These are phyloP conservation scores for Lysandra coridon DNA, from an alignment of 2,888 invertebrate species.

Conservation along the genomic window DNA sequence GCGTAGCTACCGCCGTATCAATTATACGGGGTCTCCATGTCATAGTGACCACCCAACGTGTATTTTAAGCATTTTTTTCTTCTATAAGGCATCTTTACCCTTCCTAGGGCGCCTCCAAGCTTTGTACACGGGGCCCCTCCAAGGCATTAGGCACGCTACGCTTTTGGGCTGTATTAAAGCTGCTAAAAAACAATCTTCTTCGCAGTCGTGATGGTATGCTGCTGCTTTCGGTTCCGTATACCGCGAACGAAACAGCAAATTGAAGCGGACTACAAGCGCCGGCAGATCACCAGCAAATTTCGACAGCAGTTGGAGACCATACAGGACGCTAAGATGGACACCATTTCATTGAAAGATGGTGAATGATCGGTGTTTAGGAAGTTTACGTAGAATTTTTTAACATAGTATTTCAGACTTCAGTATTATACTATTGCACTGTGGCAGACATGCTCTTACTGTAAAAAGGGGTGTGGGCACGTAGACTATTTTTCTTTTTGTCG, in stretches of 20 bases:
- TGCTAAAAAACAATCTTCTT: slow-evolving; percentile 37
- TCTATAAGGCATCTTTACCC: no score
- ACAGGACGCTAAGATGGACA: slow-evolving; percentile 92
- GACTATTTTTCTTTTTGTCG: no score
- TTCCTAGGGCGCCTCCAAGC: no score
- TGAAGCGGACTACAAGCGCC: slow-evolving; percentile 93
- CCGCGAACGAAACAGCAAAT: slow-evolving; percentile 97
- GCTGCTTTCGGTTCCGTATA: slow-evolving; percentile 93
- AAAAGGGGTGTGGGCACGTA: neutral
- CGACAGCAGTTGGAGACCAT: slow-evolving; percentile 89
- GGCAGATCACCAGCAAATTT: slow-evolving; percentile 91
- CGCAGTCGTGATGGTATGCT: slow-evolving; percentile 91
- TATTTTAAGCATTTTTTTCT: no score
- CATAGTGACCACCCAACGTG: no score
- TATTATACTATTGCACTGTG: neutral
- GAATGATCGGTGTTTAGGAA: slow-evolving; percentile 40
- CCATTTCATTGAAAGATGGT: slow-evolving; percentile 88
- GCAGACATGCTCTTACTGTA: neutral
- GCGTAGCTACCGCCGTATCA: no score
- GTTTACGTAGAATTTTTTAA: neutral
- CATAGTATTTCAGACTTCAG: neutral
- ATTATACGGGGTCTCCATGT: no score
- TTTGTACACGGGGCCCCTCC: no score
- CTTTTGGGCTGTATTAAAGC: no score
- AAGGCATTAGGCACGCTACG: no score